phyloP scores from a whole-genome alignment of 1,140 invertebrate species.

The Heterodera schachtii region DNA sequence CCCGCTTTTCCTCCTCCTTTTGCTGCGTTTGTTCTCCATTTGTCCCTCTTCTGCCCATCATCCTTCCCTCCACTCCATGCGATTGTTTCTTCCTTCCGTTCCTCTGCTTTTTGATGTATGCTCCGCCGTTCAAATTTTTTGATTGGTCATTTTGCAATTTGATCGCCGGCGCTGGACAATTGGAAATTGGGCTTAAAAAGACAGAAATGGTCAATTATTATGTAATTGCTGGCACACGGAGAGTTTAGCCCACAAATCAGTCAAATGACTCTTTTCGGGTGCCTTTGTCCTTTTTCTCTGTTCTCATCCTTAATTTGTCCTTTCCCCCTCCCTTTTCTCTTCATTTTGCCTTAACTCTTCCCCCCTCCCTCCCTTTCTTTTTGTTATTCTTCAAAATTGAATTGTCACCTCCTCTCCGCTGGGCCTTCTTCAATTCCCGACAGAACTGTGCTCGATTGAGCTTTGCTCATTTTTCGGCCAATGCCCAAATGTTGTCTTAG shows the following conservation, averaged over 20 bases:
- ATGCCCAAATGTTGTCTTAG: neutral
- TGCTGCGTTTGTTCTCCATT: neutral
- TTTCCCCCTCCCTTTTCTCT: too few species aligned
- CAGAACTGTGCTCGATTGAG: neutral
- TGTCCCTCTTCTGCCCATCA: neutral
- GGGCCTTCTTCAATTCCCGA: neutral
- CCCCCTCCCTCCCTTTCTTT: too few species aligned
- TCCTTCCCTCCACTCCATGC: neutral
- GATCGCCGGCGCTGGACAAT: neutral
- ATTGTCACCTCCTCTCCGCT: neutral
- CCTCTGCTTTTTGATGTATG: neutral
- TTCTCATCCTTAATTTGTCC: too few species aligned
- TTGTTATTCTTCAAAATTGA: neutral
- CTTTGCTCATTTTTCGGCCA: slow-evolving; percentile 2
- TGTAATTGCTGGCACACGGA: too few species aligned
- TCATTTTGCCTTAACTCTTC: too few species aligned
- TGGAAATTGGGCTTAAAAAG: neutral
- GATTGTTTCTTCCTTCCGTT: neutral
- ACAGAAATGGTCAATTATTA: too few species aligned
- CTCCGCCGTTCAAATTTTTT: neutral
- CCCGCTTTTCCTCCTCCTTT: neutral
- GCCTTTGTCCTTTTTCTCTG: too few species aligned
- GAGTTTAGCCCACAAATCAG: too few species aligned
- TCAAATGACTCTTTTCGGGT: too few species aligned
- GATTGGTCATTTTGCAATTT: neutral